These are phyloP conservation scores for Urophycis tenuis DNA, from an alignment of 2,797 vertebrate genomes.

Conservation along the genomic window DNA sequence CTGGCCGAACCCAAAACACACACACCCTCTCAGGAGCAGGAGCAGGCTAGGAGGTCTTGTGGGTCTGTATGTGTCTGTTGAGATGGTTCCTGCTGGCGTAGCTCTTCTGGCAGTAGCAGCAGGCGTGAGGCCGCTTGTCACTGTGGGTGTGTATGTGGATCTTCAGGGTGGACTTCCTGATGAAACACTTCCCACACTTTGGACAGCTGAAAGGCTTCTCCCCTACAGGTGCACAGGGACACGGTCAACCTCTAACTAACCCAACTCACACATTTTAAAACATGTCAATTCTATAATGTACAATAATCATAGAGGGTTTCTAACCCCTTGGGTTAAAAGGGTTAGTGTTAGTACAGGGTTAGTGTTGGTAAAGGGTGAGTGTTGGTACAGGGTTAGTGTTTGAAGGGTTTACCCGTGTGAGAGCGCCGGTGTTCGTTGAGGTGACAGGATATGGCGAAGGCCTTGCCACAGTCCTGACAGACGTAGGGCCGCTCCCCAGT, in stretches of 20 bases:
- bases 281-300: no score
- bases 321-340: background rate
- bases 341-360: background rate
- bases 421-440: slow-evolving; percentile 66
- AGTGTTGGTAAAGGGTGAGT: background rate
- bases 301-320: no score
- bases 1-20: no score
- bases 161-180: slow-evolving; percentile 68
- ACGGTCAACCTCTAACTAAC: no score
- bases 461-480: slow-evolving; percentile 39
- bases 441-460: slow-evolving; percentile 68
- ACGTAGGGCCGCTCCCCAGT: background rate
- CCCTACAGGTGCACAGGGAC: slow-evolving; percentile 34
- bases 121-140: slow-evolving; percentile 57
- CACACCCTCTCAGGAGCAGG: no score
- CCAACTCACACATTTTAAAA: no score
- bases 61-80: slow-evolving; percentile 64
- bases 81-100: slow-evolving; percentile 70
- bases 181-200: slow-evolving; percentile 64
- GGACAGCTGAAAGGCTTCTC: slow-evolving; percentile 67
- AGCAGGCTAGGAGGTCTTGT: slow-evolving; percentile 18
- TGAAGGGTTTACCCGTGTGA: slow-evolving; percentile 56
- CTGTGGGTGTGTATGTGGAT: slow-evolving; percentile 69
- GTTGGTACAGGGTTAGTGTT: background rate
- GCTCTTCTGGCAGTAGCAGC: slow-evolving; percentile 62